These are phyloP conservation scores for Tinea trinotella DNA, from an alignment of 2,888 invertebrate species.

Conservation along the genomic window DNA sequence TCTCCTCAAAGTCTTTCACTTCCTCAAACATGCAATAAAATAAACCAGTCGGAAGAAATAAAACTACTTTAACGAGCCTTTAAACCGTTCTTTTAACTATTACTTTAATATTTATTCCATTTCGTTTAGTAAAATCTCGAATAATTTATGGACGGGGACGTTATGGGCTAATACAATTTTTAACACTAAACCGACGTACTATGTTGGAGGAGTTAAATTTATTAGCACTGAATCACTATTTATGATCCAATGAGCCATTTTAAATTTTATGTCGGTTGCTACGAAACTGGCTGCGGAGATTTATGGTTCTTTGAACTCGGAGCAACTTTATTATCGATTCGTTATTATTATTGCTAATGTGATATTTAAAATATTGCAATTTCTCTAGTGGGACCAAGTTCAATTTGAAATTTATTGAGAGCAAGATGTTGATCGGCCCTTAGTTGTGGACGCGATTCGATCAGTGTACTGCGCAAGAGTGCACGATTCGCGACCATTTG, in stretches of 20 bases:
- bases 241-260: conserved; percentile 25
- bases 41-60: conserved; percentile 15
- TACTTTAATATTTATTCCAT: background rate
- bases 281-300: conserved; percentile 16
- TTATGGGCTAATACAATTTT: conserved; percentile 16
- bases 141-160: background rate
- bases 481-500: conserved; percentile 17
- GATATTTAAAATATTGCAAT: conserved; percentile 5
- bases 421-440: conserved; percentile 13
- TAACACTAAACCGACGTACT: conserved; percentile 14
- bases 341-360: conserved; percentile 11
- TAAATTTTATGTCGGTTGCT: conserved; percentile 16
- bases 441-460: conserved; percentile 9
- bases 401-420: conserved; percentile 15
- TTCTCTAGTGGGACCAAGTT: background rate
- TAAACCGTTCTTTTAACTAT: background rate
- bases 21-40: conserved; percentile 9
- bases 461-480: background rate
- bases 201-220: conserved; percentile 33
- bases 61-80: conserved; percentile 3
- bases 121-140: background rate
- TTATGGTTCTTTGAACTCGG: conserved; percentile 16
- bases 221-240: conserved; percentile 33
- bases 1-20: conserved; percentile 9
- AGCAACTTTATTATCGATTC: conserved; percentile 17